Evolutionary conservation across 2,113 vertebrate species (phyloP), one percentile per base, ranked within the genome.

Genomic region (Camelus bactrianus): DNA sequence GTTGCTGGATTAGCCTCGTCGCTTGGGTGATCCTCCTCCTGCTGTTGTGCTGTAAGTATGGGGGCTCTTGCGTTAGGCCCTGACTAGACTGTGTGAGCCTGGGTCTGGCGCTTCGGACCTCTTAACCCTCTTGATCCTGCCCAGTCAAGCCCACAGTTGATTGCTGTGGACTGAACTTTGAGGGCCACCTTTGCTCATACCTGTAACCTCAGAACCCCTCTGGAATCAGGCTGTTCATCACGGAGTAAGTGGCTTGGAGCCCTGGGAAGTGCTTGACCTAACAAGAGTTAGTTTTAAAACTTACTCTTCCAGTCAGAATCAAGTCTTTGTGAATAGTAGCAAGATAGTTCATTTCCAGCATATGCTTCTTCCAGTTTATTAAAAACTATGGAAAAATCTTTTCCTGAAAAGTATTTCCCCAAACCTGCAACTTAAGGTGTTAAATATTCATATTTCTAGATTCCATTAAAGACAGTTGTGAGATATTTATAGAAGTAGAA

Each of bases 401-500:
- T 64, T 56, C 58, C 90, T 75, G 50, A 60, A 50, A 94, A 90
- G 73, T 32, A 76, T 6, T 10, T 38, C 62, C 28, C 67, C 28
- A n/a, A 38, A 52, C 32, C 20, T 92, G 20, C 20, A 87, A 8
- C 50, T 70, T 35, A 50, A 12, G 46, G 13, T 93, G 32, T 81
- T 91, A 87, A 86, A n/a, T 96, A 35, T 58, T 90, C 80, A 42
- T 73, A 35, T 92, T 89, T 94, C 42, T 73, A 72, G 52, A 24
- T n/a, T 88, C 42, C 62, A 62, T 80, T 62, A 60, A 95, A 91
- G 81, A 69, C 48, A 42, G 16, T 70, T 35, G 35, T 26, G 60
- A 82, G 42, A 38, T 87, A 84, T 79, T 96, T 77, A 60, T 81
- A 70, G 58, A 85, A 84, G 35, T 87, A 94, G 85, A 85, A 92